Base-by-base conservation (phyloP, 2,113 vertebrate genomes). In the Melospiza georgiana region DNA sequence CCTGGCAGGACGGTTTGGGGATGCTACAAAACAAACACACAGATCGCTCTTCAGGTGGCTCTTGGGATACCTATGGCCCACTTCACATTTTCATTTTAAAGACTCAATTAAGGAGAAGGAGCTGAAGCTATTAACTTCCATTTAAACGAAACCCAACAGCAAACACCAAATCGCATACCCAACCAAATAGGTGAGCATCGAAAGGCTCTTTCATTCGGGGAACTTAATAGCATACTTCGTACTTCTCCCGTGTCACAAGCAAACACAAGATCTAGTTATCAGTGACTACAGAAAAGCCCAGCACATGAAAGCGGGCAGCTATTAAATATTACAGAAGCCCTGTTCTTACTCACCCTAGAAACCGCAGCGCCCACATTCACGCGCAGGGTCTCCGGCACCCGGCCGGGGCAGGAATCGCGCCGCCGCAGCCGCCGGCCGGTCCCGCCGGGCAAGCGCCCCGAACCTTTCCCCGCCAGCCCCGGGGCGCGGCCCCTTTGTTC, bases 151-250 rank as follows among this genome's bases (percentile, higher is more conserved):
- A 61, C 6, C 18, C 31, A 3, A 28, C 78, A 51, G 37, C 22
- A 62, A 91, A 44, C 48, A 55, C 21, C 39, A 15, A 51, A 63
- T 51, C 21, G 24, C 55, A 81, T 35, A 58, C 76, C 48, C 35
- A 63, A 35, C 9, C 65, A 21, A 66, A 27, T 0, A 39, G 1
- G 5, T 1, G 7, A 49, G 30, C 39, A 15, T 0, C 0, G 8
- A 78, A 72, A 37, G 14, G 24, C 27, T 59, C 58, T 37, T 44
- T 44, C 33, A 63, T 25, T 48, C 4, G 21, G 18, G 15, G 11
- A 49, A 51, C 33, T 79, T 24, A 28, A 54, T 0, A 43, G 14
- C 37, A 33, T 1, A 12, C 55, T 54, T 77, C 0, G 2, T 8
- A 20, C 31, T 52, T n/a, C 33, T 75, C 27, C 72, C 67, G 55